A percentile compares a stretch with the other conserved stretches of the same genome.
Evolutionary conservation across 1,140 invertebrate species (phyloP).

Genomic region (Paramacrobiotus metropolitanus): DNA sequence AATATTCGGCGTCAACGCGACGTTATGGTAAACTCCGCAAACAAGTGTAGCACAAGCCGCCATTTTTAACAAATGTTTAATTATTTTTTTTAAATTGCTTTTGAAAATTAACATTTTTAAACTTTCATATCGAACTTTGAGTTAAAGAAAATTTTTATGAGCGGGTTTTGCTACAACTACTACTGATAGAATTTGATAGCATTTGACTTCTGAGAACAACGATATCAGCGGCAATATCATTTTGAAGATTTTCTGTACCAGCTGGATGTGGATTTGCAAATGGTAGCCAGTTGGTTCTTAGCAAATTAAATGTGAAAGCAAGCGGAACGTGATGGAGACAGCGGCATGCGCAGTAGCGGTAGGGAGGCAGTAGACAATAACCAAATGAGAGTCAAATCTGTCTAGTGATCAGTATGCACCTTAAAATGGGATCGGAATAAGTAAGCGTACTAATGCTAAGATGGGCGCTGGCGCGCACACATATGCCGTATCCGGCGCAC

Average conservation of each 20-base stretch:
- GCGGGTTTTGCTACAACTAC: too few species aligned
- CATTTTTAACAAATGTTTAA: too few species aligned
- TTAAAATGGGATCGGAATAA: neutral
- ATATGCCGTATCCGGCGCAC: too few species aligned
- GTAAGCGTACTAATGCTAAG: neutral
- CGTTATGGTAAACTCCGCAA: too few species aligned
- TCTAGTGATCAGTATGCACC: neutral
- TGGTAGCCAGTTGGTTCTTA: neutral
- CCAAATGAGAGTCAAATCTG: neutral
- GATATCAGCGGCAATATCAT: neutral
- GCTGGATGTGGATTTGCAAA: neutral
- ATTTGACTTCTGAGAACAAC: neutral
- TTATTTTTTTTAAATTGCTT: too few species aligned
- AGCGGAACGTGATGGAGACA: neutral
- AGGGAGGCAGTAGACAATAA: neutral
- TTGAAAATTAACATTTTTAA: too few species aligned
- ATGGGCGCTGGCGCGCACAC: neutral
- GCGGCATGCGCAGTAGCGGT: neutral
- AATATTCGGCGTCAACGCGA: too few species aligned
- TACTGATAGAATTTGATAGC: neutral
- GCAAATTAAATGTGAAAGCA: constrained; percentile 5
- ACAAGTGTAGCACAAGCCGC: too few species aligned
- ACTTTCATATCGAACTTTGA: too few species aligned
- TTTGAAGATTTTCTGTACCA: neutral
- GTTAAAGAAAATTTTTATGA: too few species aligned